Conservation (phyloP, 2,888 invertebrate genomes). For the Epinotia brunnichana region DNA sequence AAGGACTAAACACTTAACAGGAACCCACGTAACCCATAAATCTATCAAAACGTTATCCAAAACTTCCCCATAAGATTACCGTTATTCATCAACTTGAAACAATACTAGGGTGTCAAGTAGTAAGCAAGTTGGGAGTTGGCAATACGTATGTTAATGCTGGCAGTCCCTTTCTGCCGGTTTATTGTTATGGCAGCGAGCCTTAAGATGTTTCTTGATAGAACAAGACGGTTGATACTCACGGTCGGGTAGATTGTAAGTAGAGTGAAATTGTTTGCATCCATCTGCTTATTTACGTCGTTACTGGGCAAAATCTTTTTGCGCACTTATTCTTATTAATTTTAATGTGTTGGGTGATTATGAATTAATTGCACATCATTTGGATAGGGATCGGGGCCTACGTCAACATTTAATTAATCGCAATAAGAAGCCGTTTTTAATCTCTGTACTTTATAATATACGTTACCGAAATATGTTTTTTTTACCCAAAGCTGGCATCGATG, state of each 20-base stretch:
- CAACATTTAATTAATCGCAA: no score
- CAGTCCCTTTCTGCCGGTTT: conserved; percentile 65
- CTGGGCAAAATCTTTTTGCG: no score
- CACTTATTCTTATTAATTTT: no score
- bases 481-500: no score
- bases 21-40: conserved; percentile 44
- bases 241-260: conserved; percentile 47
- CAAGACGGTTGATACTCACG: conserved; percentile 61
- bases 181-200: conserved; percentile 79
- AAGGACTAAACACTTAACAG: conserved; percentile 38
- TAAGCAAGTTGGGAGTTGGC: conserved; percentile 60
- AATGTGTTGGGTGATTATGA: no score
- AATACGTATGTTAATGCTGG: conserved; percentile 76
- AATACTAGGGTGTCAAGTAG: conserved; percentile 78
- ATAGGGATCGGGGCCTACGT: no score
- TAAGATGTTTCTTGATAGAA: conserved; percentile 67
- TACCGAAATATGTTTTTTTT: no score
- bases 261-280: conserved; percentile 10
- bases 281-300: not conserved
- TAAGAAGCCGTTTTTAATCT: no score
- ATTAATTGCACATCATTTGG: no score
- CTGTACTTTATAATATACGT: no score
- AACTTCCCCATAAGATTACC: conserved; percentile 45
- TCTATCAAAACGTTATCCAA: conserved; percentile 41
- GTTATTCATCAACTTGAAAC: conserved; percentile 53